Conservation (phyloP, 2,113 vertebrate species). For the Sinocyclocheilus grahami region DNA sequence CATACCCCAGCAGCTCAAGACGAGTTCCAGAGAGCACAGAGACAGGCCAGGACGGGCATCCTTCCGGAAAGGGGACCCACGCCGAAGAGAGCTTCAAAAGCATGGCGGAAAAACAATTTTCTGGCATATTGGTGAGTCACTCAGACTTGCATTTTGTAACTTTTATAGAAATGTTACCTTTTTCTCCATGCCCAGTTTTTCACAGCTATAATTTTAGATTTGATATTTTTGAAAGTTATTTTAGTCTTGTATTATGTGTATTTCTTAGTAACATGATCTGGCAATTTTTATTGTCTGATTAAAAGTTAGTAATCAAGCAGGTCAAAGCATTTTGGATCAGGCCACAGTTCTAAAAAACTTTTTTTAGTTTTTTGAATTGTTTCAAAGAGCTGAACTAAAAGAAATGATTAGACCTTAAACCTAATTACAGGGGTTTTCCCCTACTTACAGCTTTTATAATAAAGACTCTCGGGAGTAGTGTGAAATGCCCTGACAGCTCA, state of each 20-base stretch:
- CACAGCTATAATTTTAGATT: not conserved
- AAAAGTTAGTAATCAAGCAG: not conserved
- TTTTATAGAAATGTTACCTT: not conserved
- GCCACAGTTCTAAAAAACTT: not conserved
- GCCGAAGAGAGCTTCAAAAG: constrained; percentile 49
- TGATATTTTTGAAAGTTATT: not conserved
- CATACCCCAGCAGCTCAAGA: constrained; percentile 40
- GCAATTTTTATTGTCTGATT: not conserved
- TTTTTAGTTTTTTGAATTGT: too few species aligned
- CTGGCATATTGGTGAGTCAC: constrained; percentile 76
- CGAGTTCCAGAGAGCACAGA: constrained; percentile 49
- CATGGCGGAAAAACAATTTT: constrained; percentile 78
- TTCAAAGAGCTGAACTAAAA: too few species aligned
- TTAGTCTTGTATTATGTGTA: not conserved
- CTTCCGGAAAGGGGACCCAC: constrained; percentile 62
- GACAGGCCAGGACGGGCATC: constrained; percentile 65
- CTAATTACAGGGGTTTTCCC: too few species aligned
- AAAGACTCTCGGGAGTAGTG: not conserved
- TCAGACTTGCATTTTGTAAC: not conserved
- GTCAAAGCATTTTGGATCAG: constrained; percentile 5
- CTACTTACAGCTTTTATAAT: not conserved
- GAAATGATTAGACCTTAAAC: too few species aligned
- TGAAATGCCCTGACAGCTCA: not conserved
- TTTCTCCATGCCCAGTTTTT: not conserved
- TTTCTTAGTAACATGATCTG: not conserved